Evolutionary conservation across 2,888 invertebrate species (phyloP).

Genomic region (Cinara cedri): DNA sequence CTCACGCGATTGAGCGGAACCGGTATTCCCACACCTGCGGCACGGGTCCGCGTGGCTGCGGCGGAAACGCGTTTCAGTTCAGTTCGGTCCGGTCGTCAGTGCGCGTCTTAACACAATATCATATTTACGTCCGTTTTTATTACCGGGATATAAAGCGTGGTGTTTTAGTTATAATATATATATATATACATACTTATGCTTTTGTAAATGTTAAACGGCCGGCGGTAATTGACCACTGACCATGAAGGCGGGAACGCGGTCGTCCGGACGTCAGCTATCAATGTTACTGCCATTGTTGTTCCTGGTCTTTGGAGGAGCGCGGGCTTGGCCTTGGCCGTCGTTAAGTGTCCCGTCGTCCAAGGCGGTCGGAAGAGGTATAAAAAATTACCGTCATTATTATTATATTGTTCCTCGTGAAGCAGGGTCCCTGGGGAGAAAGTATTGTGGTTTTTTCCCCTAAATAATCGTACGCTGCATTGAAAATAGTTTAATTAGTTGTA

Average conservation of each 20-base stretch:
- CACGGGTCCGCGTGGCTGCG: background rate
- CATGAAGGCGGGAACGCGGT: slow-evolving; percentile 16
- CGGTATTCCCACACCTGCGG: slow-evolving; percentile 37
- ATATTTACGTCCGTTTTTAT: too few species aligned
- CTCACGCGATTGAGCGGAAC: slow-evolving; percentile 10
- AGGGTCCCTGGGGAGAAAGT: too few species aligned
- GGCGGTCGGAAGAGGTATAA: slow-evolving; percentile 41
- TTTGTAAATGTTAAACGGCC: background rate
- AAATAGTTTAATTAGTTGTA: too few species aligned
- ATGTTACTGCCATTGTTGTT: background rate
- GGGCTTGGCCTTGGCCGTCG: slow-evolving; percentile 44
- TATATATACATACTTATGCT: too few species aligned
- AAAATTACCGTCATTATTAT: too few species aligned
- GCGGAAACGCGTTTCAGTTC: slow-evolving; percentile 32
- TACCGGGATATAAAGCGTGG: too few species aligned
- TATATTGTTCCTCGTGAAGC: too few species aligned
- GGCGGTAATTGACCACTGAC: background rate
- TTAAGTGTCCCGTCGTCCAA: background rate
- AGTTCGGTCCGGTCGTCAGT: slow-evolving; percentile 11
- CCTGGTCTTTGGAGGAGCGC: background rate
- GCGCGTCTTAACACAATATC: background rate
- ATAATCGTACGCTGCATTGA: too few species aligned
- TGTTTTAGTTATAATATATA: too few species aligned
- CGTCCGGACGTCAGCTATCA: too few species aligned
- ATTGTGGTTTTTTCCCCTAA: too few species aligned